Percentiles rank a stretch among this genome's conserved stretches.
Evolutionary conservation across 2,797 vertebrate genomes (phyloP).

Genomic region (Hipposideros larvatus): DNA sequence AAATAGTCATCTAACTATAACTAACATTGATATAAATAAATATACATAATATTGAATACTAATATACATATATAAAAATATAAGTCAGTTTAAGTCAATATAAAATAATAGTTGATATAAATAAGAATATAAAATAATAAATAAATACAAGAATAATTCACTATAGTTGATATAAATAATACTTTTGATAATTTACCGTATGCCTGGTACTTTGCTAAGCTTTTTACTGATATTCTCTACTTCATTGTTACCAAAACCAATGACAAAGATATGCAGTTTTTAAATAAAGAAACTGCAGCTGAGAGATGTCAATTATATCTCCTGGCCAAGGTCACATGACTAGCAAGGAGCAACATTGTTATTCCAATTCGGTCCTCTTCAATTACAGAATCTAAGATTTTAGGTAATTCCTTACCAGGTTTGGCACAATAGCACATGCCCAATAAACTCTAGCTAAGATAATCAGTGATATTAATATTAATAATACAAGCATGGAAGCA

Average conservation of each 20-base stretch:
- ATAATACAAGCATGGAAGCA: neutral
- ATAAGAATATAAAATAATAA: neutral
- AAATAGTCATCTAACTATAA: neutral
- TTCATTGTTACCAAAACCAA: neutral
- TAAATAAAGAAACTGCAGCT: neutral
- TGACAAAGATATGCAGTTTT: neutral
- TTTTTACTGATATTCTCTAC: neutral
- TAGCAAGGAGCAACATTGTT: neutral
- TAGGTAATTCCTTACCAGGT: neutral
- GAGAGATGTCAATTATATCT: neutral
- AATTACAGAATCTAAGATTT: neutral
- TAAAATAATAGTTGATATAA: neutral
- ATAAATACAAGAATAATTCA: neutral
- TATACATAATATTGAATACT: neutral
- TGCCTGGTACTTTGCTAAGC: neutral
- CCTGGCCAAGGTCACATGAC: neutral
- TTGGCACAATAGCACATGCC: neutral
- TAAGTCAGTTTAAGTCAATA: neutral
- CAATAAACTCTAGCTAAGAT: neutral
- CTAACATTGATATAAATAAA: neutral
- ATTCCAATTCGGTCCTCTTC: neutral
- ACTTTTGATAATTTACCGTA: neutral
- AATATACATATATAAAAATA: neutral
- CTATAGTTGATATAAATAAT: neutral
- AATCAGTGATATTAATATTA: neutral